Conservation (phyloP, 1,140 invertebrate species). For the Phocides pigmalion region DNA sequence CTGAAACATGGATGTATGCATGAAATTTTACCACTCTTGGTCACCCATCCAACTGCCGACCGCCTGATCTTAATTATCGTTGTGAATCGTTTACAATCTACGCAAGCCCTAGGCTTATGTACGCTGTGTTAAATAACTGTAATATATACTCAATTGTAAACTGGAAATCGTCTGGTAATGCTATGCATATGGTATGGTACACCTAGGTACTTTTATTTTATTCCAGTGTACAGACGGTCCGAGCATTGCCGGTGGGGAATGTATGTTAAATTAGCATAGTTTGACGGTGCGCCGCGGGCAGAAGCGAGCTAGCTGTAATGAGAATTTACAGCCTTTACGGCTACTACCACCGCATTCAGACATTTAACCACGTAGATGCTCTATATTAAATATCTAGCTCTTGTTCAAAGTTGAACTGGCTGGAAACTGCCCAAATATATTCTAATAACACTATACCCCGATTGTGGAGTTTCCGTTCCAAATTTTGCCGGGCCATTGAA, state of each 20-base stretch:
- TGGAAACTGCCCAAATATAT: constrained; percentile 29
- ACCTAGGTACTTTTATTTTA: constrained; percentile 51
- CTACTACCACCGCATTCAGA: constrained; percentile 41
- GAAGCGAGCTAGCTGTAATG: constrained; percentile 46
- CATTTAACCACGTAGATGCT: constrained; percentile 42
- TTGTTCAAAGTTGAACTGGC: constrained; percentile 16
- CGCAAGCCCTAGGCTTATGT: background rate
- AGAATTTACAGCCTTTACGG: constrained; percentile 60
- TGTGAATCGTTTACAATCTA: no score
- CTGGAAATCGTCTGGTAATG: background rate
- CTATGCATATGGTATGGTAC: constrained; percentile 18
- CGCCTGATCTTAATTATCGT: no score
- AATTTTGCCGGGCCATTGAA: background rate
- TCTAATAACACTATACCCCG: constrained; percentile 12
- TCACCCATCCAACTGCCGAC: no score
- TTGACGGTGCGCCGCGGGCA: constrained; percentile 51
- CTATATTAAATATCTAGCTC: constrained; percentile 34
- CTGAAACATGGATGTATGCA: no score
- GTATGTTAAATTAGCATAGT: constrained; percentile 65
- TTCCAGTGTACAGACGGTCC: constrained; percentile 11
- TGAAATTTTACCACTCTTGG: no score
- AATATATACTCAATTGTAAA: background rate
- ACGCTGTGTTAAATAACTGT: background rate
- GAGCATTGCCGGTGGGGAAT: constrained; percentile 37
- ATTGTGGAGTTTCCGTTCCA: constrained; percentile 4